Conservation (phyloP, 2,113 vertebrate species). For the Choloepus hoffmanni region DNA sequence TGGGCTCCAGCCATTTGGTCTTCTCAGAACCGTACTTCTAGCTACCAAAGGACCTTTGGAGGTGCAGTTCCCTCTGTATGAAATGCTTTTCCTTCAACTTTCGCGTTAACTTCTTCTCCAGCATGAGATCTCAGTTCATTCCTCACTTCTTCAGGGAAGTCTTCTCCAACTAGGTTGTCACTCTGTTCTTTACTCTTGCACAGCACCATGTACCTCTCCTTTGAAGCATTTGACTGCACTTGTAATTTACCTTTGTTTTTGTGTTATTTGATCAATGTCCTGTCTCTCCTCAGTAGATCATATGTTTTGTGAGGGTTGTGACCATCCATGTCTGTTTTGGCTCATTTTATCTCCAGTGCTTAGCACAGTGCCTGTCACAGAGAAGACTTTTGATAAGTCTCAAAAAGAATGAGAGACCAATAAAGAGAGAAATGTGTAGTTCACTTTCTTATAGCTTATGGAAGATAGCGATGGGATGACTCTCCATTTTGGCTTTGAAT, state of each 20-base stretch:
- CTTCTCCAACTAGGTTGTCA: neutral
- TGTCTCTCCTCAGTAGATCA: neutral
- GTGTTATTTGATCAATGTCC: neutral
- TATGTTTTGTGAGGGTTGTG: neutral
- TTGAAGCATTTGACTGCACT: neutral
- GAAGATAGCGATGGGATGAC: neutral
- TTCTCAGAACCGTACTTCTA: neutral
- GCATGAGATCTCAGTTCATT: neutral
- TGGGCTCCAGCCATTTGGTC: neutral
- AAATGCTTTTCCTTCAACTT: neutral
- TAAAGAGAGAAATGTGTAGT: neutral
- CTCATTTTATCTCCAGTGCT: neutral
- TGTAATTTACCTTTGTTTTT: neutral
- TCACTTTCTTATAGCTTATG: neutral
- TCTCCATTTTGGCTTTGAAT: neutral
- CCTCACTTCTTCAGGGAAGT: neutral
- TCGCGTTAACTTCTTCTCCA: neutral
- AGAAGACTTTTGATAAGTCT: neutral
- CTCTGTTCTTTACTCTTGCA: neutral
- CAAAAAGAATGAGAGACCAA: neutral
- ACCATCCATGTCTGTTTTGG: neutral
- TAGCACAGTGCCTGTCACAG: neutral
- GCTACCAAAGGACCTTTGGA: neutral
- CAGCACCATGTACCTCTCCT: accelerated
- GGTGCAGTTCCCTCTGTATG: neutral